These are phyloP conservation scores for Esox lucius DNA, from an alignment of 2,797 vertebrate species.

Conservation along the genomic window DNA sequence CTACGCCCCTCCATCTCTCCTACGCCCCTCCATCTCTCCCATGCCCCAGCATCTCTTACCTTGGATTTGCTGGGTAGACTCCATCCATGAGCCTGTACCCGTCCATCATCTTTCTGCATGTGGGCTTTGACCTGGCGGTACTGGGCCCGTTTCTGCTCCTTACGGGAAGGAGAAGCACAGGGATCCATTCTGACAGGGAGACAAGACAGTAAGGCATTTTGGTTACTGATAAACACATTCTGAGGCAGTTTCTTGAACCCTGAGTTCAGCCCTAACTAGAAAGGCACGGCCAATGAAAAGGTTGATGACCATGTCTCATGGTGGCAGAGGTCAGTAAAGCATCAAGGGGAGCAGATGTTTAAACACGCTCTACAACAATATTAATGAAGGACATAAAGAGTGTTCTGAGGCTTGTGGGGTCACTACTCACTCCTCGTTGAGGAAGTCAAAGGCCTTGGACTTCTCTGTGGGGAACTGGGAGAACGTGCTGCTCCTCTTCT, in stretches of 20 bases:
- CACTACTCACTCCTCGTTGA: conserved; percentile 76
- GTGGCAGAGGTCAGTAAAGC: too few species aligned
- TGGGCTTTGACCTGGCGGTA: conserved; percentile 96
- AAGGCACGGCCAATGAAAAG: background rate
- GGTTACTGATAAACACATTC: background rate
- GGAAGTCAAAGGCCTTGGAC: conserved; percentile 84
- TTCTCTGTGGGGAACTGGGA: conserved; percentile 94
- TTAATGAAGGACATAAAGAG: background rate
- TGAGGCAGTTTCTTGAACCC: background rate
- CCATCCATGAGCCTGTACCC: conserved; percentile 93
- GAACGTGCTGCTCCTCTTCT: conserved; percentile 84
- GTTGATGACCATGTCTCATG: too few species aligned
- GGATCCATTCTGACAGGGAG: conserved; percentile 64
- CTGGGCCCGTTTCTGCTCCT: conserved; percentile 93
- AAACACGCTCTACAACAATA: background rate
- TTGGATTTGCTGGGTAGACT: conserved; percentile 86
- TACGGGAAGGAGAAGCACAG: conserved; percentile 78
- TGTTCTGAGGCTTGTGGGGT: too few species aligned
- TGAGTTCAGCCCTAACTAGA: background rate
- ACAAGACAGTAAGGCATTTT: too few species aligned
- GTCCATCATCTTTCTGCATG: conserved; percentile 91
- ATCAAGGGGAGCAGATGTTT: background rate
- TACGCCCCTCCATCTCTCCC: too few species aligned
- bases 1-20: too few species aligned
- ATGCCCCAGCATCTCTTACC: conserved; percentile 42